Evolutionary conservation across 1,140 invertebrate species (phyloP), one percentile per base, ranked within the genome.

Genomic region (Maniola jurtina): DNA sequence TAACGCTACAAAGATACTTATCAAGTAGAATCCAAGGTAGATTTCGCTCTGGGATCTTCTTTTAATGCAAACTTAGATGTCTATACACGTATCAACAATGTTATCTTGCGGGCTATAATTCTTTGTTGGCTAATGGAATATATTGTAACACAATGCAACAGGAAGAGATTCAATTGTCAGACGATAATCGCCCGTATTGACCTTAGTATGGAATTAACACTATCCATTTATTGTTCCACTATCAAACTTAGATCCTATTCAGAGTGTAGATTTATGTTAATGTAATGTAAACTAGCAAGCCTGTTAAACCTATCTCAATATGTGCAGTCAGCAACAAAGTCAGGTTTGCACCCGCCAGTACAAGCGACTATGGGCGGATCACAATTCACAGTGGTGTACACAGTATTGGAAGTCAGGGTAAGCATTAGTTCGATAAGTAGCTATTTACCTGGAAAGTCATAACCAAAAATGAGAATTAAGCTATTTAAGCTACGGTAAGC

Each of bases 111-210:
- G 14, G 16, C 64, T 61, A 71, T 62, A 65, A 67, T 67, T 54
- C 63, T 69, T 69, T 71, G 69, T 63, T 59, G 47, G 61, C 59
- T 61, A 74, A 74, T 71, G 52, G 61, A 58, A 48, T 64, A 58
- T 66, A 61, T 71, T 57, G 59, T 42, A 57, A 68, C 40, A 72
- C 73, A 73, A 76, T 73, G 64, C 57, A 69, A 61, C 70, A 68
- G 73, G 71, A 73, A 76, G 71, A 70, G 48, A 66, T 60, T 58
- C 70, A 58, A 70, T 71, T 71, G 68, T 70, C 62, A 71, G 52
- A 64, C 66, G 58, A 66, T 71, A 73, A 69, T 67, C 61, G 45
- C 61, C 57, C 66, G 42, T 66, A 66, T 61, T 59, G 66, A 66
- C 66, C 64, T 72, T 61, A 68, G 60, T n/a, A 34, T 54, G 14